Evolutionary conservation across 1,140 invertebrate genomes (phyloP).

Genomic region (Orussus abietinus): DNA sequence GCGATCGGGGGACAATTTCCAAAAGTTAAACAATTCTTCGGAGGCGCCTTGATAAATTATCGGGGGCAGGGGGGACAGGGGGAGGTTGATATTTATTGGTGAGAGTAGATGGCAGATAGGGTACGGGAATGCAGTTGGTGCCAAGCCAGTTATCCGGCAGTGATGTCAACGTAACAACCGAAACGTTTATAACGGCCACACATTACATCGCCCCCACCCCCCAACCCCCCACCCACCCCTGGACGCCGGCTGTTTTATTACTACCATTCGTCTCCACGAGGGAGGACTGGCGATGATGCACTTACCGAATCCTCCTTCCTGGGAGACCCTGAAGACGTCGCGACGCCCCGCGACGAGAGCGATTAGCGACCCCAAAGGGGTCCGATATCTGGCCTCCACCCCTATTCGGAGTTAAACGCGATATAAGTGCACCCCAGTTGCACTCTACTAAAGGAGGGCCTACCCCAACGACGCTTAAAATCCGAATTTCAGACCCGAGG

Average conservation of each 20-base stretch:
- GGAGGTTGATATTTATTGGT: conserved; percentile 30
- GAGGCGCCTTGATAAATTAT: conserved; percentile 1
- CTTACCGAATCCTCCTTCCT: conserved; percentile 33
- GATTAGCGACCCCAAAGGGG: no score
- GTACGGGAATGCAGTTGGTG: conserved; percentile 28
- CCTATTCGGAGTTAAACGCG: no score
- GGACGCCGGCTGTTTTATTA: conserved; percentile 38
- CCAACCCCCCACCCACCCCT: no score
- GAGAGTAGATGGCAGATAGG: conserved; percentile 32
- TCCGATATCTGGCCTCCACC: no score
- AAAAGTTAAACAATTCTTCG: conserved; percentile 10
- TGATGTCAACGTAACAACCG: conserved; percentile 35
- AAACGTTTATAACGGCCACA: conserved; percentile 41
- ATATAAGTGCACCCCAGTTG: no score
- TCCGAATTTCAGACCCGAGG: no score
- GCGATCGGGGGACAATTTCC: no score
- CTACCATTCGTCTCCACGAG: conserved; percentile 31
- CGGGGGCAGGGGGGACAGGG: conserved; percentile 22
- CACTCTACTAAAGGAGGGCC: no score
- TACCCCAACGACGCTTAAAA: no score
- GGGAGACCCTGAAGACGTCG: no score
- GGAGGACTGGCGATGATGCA: conserved; percentile 30
- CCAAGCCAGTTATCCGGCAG: conserved; percentile 37
- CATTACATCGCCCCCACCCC: conserved; percentile 28
- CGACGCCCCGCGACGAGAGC: no score